Percentiles rank a stretch among this genome's conserved stretches.
Conservation (phyloP, 1,140 invertebrate genomes). For the Aculops lycopersici region DNA sequence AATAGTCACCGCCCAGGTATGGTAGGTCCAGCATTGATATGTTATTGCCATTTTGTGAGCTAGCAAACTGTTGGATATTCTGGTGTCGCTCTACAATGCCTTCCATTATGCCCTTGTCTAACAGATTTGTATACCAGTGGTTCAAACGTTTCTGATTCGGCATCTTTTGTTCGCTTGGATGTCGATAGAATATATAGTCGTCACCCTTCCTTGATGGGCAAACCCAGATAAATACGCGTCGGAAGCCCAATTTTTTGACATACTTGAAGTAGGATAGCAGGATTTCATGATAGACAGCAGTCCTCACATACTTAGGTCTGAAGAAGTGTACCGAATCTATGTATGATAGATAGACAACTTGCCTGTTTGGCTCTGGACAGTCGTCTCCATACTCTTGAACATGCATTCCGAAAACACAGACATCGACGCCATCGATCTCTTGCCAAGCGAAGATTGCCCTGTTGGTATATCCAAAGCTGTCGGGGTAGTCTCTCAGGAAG, state of each 20-base stretch:
- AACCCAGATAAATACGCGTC: neutral
- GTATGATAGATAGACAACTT: slow-evolving; percentile 57
- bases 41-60: neutral
- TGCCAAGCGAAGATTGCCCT: slow-evolving; percentile 27
- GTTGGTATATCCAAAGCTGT: slow-evolving; percentile 18
- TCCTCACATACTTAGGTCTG: slow-evolving; percentile 69
- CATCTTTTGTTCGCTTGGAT: neutral
- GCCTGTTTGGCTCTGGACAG: slow-evolving; percentile 7
- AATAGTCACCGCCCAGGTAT: neutral
- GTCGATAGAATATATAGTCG: neutral
- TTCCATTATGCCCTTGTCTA: neutral
- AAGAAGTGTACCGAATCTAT: slow-evolving; percentile 98
- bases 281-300: slow-evolving; percentile 94
- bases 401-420: slow-evolving; percentile 27
- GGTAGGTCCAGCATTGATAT: neutral
- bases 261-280: slow-evolving; percentile 35
- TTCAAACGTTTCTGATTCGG: neutral
- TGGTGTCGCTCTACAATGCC: neutral
- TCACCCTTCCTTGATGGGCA: neutral
- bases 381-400: slow-evolving; percentile 25
- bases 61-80: neutral
- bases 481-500: slow-evolving; percentile 1
- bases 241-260: neutral
- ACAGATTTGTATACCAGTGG: neutral
- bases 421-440: slow-evolving; percentile 23